phyloP scores from a whole-genome alignment of 2,888 invertebrate species.

The Eutolmus rufibarbis region DNA sequence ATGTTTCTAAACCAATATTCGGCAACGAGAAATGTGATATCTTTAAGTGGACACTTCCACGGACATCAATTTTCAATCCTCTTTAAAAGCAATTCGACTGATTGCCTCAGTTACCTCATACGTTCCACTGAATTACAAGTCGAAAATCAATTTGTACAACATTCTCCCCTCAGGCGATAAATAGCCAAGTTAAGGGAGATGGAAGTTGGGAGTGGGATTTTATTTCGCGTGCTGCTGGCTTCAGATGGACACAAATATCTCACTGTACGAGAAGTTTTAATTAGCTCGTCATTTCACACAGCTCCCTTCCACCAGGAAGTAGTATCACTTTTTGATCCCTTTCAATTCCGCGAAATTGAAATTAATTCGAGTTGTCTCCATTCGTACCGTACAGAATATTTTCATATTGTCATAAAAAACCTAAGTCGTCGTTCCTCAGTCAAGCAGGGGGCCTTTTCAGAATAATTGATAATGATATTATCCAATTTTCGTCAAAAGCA shows the following conservation, averaged over 20 bases:
- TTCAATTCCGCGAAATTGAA: neutral
- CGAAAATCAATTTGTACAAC: neutral
- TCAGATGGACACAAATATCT: neutral
- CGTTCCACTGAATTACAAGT: neutral
- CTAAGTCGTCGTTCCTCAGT: neutral
- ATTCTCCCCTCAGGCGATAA: neutral
- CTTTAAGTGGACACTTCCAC: neutral
- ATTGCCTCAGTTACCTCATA: neutral
- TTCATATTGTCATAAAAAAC: neutral
- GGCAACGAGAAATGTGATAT: neutral
- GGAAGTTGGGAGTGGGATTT: neutral
- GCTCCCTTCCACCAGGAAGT: neutral
- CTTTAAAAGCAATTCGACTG: neutral
- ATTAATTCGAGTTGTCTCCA: neutral
- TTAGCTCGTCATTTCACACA: neutral
- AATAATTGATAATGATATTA: neutral
- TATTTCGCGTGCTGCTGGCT: neutral
- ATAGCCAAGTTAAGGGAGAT: neutral
- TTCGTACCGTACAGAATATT: neutral
- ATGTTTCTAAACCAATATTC: neutral
- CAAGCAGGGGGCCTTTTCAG: neutral
- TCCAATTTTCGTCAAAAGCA: neutral
- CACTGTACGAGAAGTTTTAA: neutral
- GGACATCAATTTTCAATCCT: neutral
- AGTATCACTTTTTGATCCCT: neutral